A percentile compares a stretch with the other conserved stretches of the same genome.
Evolutionary conservation across 2,797 vertebrate species (phyloP).

Genomic region (Helarctos malayanus): DNA sequence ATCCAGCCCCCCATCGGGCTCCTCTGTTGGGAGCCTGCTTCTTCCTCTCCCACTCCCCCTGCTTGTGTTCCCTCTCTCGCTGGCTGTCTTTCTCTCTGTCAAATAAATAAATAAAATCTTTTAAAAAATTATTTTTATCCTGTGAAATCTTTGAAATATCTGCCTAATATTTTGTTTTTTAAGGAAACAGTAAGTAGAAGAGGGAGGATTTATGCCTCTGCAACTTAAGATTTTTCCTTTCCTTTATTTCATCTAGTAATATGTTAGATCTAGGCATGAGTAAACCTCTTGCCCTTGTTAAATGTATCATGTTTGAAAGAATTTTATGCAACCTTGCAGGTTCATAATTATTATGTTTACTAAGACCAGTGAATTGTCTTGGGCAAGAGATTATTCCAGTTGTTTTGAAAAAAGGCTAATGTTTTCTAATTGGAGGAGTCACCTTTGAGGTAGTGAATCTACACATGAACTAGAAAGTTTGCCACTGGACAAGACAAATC

Average conservation of each 20-base stretch:
- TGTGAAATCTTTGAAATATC: constrained; percentile 49
- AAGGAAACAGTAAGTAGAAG: constrained; percentile 23
- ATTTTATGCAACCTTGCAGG: constrained; percentile 17
- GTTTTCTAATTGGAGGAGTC: constrained; percentile 16
- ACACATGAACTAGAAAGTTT: not conserved
- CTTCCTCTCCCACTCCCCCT: no score
- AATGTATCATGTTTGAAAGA: constrained; percentile 11
- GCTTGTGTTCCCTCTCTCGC: no score
- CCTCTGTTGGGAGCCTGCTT: no score
- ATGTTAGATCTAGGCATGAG: not conserved
- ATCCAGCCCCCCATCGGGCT: no score
- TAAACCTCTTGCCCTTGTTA: constrained; percentile 33
- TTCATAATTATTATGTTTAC: constrained; percentile 12
- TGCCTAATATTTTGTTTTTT: not conserved
- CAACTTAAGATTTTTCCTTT: constrained; percentile 3
- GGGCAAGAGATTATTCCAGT: not conserved
- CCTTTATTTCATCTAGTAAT: constrained; percentile 3
- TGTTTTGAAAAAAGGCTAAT: constrained; percentile 26
- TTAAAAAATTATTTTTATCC: not conserved
- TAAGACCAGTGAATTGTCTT: not conserved
- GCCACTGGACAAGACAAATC: not conserved
- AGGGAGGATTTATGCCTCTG: constrained; percentile 2
- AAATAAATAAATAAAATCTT: no score
- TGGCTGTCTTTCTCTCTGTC: no score
- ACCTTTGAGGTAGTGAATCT: not conserved